Percentiles rank a stretch among this genome's conserved stretches.
Evolutionary conservation across 2,888 invertebrate species (phyloP).

Genomic region (Drosophila barbarae): DNA sequence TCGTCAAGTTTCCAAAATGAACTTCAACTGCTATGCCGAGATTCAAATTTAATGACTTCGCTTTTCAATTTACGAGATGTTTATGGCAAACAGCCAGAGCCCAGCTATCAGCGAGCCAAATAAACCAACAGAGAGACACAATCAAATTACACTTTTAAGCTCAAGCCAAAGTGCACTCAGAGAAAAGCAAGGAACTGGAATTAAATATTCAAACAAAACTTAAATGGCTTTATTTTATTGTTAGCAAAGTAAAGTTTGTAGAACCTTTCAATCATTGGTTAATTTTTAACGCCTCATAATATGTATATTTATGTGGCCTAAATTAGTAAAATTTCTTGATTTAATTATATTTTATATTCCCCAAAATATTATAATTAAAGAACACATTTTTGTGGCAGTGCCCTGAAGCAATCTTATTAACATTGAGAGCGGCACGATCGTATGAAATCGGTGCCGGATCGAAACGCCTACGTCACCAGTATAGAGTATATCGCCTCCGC

Average conservation of each 20-base stretch:
- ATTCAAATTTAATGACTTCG: slow-evolving; percentile 57
- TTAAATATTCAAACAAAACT: neutral
- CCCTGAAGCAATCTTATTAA: slow-evolving; percentile 25
- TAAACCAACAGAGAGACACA: slow-evolving; percentile 37
- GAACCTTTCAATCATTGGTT: too few species aligned
- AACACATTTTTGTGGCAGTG: slow-evolving; percentile 8
- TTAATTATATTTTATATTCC: neutral
- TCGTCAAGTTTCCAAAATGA: slow-evolving; percentile 49
- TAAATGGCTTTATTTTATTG: too few species aligned
- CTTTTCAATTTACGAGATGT: slow-evolving; percentile 61
- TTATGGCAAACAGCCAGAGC: slow-evolving; percentile 45
- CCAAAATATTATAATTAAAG: neutral
- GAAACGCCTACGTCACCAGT: slow-evolving; percentile 44
- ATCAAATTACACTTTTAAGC: slow-evolving; percentile 45
- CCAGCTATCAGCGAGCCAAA: slow-evolving; percentile 30
- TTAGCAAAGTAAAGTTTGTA: too few species aligned
- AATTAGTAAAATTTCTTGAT: neutral
- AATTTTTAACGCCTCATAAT: neutral
- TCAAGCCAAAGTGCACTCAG: slow-evolving; percentile 1
- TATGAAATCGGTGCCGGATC: slow-evolving; percentile 31
- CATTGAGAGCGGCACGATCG: slow-evolving; percentile 28
- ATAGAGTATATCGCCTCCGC: slow-evolving; percentile 15
- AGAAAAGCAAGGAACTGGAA: neutral
- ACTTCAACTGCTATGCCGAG: slow-evolving; percentile 37
- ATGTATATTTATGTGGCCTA: neutral